Evolutionary conservation across 2,888 invertebrate genomes (phyloP), one percentile per base, ranked within the genome.

Genomic region (Limnephilus auricula): DNA sequence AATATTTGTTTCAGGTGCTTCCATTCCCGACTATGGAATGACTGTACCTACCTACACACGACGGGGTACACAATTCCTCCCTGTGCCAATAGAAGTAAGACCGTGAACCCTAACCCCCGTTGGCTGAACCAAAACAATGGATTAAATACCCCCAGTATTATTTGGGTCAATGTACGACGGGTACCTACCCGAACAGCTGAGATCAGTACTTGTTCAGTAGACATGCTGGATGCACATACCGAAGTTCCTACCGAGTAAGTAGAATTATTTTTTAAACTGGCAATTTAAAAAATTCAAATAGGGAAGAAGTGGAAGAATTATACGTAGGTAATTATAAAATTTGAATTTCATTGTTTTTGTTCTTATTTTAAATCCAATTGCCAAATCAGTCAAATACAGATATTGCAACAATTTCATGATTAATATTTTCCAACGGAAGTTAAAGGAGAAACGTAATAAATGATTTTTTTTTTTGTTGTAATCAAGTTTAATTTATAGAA

Each of bases 91-190:
- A 25, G 31, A 50, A 85, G 40, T 85, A 85, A 50, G 86, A 50
- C 86, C 86, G 65, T 86, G 86, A 86, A 86, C 86, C 86, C 65
- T 86, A 86, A 65, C 86, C 84, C 86, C 50, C 45, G 50, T 85
- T 37, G 85, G 40, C n/a, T 86, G 50, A 65, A 65, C 86, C 86
- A 50, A 86, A 86, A 86, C 86, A 86, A 86, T 86, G 65, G 86
- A 30, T 34, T 65, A 86, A 86, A 50, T 86, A 86, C 86, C 65
- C 40, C 86, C 32, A 65, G 65, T 5, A 37, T 40, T 89, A 90
- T 90, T 40, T 90, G 78, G 90, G 90, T 90, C 90, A 90, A 78
- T 65, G 90, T 84, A 84, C 90, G 65, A 25, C 10, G 65, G 84
- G 50, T 85, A 90, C 84, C 90, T 90, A 85, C 37, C n/a, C 84